Evolutionary conservation across 2,888 invertebrate genomes (phyloP), one percentile per base, ranked within the genome.

Genomic region (Zygogramma bicolorata): DNA sequence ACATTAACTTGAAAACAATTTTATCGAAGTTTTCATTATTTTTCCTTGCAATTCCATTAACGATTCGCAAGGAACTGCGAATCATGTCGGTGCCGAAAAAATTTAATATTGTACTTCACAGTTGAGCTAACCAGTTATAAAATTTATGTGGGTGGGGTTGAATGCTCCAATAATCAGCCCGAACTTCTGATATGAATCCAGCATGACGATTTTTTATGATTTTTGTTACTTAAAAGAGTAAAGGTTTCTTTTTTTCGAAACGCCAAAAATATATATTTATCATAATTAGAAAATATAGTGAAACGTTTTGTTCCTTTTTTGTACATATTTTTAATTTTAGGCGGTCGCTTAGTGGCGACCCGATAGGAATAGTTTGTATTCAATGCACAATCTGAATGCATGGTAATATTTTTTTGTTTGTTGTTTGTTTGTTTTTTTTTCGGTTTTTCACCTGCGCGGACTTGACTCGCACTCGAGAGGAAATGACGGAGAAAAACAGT

Each of bases 261-360:
- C 86, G 85, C 87, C 86, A 87, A 87, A 86, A 86, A 86, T 83
- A 81, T 81, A 86, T 85, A 84, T 86, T 86, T 86, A 86, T 87
- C 84, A 81, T 77, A 73, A 79, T 81, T 84, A 85, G 84, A 82
- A 79, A 81, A 78, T 82, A 79, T 85, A 84, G 84, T 84, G 86
- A 85, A 86, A 86, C 81, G 80, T 86, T 87, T 87, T 86, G 86
- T 86, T 87, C 86, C 87, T 86, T 86, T 85, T 86, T 86, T 86
- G 85, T 86, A 86, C 81, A 86, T 85, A 85, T 79, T 82, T 81
- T 82, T 79, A 80, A 74, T 80, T 80, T 80, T 80, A 80, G 79
- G 62, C 29, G 63, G 63, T 73, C 77, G 76, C 71, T 70, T 75
- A 76, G 77, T 72, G 67, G 75, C 70, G 71, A 71, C 67, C n/a